A percentile compares a stretch with the other conserved stretches of the same genome.
Conservation (phyloP, 2,113 vertebrate species). For the Mesembrinibis cayennensis region DNA sequence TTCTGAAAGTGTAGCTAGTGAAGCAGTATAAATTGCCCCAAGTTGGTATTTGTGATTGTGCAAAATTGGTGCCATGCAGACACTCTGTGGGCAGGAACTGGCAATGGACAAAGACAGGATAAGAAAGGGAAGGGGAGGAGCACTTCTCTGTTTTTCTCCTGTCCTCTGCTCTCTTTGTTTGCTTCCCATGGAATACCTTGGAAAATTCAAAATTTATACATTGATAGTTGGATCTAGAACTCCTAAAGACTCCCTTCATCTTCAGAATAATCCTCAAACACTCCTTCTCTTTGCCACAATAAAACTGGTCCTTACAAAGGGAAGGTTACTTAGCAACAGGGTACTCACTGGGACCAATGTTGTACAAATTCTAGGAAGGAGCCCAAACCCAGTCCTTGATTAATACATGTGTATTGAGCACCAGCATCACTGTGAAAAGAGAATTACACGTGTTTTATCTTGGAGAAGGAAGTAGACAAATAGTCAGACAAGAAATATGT, state of each 20-base stretch:
- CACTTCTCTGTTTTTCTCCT: background rate
- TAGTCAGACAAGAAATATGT: background rate
- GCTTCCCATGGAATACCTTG: background rate
- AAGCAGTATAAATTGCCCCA: background rate
- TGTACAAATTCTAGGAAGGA: background rate
- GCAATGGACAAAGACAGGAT: background rate
- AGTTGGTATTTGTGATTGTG: background rate
- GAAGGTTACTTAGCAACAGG: background rate
- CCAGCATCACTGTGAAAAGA: background rate
- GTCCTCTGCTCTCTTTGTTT: background rate
- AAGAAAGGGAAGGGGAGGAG: background rate
- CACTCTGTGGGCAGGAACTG: background rate
- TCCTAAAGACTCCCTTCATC: background rate
- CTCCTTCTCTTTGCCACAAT: background rate
- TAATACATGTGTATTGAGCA: background rate
- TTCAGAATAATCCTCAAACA: background rate
- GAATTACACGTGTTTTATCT: background rate
- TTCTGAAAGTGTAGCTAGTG: background rate
- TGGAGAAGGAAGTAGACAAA: background rate
- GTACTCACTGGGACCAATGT: background rate
- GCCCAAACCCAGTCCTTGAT: background rate
- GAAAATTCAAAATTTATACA: background rate
- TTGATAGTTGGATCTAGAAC: background rate
- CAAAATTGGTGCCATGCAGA: background rate
- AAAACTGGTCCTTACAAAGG: background rate